These are phyloP conservation scores for Hipposideros larvatus DNA, from an alignment of 2,797 vertebrate species.

Conservation along the genomic window DNA sequence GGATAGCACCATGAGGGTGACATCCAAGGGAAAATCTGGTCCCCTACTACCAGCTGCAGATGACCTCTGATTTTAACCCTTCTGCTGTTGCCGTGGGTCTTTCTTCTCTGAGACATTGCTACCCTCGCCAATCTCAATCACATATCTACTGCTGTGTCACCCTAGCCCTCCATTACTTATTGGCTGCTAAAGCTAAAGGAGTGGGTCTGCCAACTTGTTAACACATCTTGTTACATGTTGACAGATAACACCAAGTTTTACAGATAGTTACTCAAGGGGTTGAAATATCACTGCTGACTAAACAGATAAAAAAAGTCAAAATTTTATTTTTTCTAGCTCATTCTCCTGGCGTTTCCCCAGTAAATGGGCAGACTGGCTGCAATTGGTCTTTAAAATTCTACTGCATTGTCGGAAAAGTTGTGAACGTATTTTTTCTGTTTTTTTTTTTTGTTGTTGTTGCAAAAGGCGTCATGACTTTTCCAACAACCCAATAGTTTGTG, in stretches of 20 bases:
- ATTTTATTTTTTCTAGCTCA: neutral
- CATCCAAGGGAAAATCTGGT: neutral
- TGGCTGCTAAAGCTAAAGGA: neutral
- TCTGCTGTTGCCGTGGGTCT: neutral
- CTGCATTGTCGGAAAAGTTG: no score
- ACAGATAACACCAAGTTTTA: neutral
- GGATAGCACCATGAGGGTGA: neutral
- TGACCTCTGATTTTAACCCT: neutral
- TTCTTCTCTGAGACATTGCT: neutral
- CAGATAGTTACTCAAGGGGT: neutral
- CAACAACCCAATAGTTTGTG: neutral
- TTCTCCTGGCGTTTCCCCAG: neutral
- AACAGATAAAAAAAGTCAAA: neutral
- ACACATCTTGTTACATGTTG: neutral
- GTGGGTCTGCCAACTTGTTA: neutral
- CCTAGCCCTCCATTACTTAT: neutral
- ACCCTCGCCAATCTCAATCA: neutral
- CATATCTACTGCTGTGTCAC: neutral
- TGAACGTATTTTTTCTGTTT: no score
- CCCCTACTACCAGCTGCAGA: neutral
- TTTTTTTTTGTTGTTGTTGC: no score
- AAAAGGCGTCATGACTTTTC: no score
- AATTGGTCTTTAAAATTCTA: neutral
- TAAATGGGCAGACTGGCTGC: neutral
- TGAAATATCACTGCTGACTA: neutral